Percentiles rank a stretch among this genome's conserved stretches.
Conservation (phyloP, 2,888 invertebrate species). For the Zaprionus lineosus region DNA sequence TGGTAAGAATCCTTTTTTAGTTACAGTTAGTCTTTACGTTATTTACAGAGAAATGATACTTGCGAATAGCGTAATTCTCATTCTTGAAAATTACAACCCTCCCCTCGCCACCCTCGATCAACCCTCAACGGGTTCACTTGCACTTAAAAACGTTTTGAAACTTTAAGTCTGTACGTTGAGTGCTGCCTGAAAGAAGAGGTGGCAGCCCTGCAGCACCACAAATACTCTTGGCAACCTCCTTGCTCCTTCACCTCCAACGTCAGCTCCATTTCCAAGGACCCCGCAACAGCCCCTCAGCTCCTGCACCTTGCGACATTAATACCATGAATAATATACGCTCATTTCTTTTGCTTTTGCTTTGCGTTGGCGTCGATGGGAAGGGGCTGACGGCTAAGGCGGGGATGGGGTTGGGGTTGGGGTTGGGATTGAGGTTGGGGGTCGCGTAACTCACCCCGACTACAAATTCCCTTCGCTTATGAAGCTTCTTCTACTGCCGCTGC, state of each 20-base stretch:
- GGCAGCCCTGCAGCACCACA: conserved; percentile 10
- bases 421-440: no score
- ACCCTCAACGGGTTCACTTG: conserved; percentile 56
- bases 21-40: background rate
- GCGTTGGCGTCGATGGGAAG: no score
- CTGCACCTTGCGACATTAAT: conserved; percentile 64
- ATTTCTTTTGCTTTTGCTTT: conserved; percentile 68
- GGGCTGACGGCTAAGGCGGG: no score
- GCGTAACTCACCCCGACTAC: no score
- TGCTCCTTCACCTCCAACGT: conserved; percentile 16
- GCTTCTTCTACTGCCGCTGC: conserved; percentile 8
- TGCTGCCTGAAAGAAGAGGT: conserved; percentile 20
- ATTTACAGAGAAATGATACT: background rate
- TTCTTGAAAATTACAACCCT: background rate
- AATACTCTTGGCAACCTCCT: no score
- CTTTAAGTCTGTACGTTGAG: conserved; percentile 45
- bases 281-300: background rate
- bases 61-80: background rate
- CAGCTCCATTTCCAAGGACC: background rate
- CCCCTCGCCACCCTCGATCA: background rate
- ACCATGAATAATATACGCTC: conserved; percentile 78
- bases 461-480: conserved; percentile 2
- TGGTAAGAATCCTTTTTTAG: conserved; percentile 10
- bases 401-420: no score
- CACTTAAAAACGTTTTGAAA: conserved; percentile 45